Evolutionary conservation across 2,888 invertebrate genomes (phyloP).

Genomic region (Hedya salicella): DNA sequence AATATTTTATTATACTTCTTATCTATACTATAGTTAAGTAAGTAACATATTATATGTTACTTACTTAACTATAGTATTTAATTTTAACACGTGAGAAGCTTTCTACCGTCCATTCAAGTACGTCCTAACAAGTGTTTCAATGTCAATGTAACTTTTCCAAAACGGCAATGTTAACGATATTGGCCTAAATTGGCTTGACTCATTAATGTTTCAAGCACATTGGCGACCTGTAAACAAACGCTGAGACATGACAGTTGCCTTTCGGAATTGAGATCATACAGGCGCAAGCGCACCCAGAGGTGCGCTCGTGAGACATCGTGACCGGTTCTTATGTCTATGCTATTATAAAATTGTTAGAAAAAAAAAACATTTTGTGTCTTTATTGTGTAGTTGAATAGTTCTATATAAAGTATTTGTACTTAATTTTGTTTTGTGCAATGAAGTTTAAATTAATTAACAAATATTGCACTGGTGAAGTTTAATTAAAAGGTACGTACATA

Average conservation of each 20-base stretch:
- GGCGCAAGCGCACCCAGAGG: not conserved
- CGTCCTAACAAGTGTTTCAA: too few species aligned
- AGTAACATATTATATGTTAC: too few species aligned
- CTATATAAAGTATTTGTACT: too few species aligned
- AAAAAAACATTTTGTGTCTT: not conserved
- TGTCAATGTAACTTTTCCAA: slow-evolving; percentile 9
- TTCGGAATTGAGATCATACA: slow-evolving; percentile 5
- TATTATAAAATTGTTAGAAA: not conserved
- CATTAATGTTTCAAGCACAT: slow-evolving; percentile 12
- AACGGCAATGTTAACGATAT: slow-evolving; percentile 12
- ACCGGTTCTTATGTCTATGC: not conserved
- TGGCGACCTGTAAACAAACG: slow-evolving; percentile 1
- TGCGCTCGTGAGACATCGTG: not conserved
- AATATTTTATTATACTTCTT: too few species aligned
- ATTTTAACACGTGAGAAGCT: too few species aligned
- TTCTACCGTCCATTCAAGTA: too few species aligned
- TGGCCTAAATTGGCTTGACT: slow-evolving; percentile 7
- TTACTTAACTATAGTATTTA: too few species aligned
- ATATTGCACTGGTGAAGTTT: too few species aligned
- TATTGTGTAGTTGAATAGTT: not conserved
- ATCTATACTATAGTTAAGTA: too few species aligned
- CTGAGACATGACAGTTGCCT: slow-evolving; percentile 19
- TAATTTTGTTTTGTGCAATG: too few species aligned
- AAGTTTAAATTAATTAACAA: not conserved
- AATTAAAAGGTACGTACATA: too few species aligned